These are phyloP conservation scores for Muntiacus muntjak DNA, from an alignment of 2,113 vertebrate genomes.

Conservation along the genomic window DNA sequence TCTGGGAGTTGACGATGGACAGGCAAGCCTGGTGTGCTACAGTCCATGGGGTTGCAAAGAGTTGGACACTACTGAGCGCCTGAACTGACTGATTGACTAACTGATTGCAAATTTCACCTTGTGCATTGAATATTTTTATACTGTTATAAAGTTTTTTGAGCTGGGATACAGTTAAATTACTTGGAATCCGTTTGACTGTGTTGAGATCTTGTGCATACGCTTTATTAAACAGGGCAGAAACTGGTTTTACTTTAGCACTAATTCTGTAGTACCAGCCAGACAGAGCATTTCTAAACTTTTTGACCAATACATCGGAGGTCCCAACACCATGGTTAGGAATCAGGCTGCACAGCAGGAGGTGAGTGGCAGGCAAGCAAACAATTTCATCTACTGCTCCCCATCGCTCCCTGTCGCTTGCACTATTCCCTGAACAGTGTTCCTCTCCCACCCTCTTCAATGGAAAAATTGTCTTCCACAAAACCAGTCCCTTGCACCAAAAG, in stretches of 20 bases:
- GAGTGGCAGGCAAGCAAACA: background rate
- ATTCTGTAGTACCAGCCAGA: background rate
- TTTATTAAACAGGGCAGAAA: background rate
- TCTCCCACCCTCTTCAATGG: background rate
- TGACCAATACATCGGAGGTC: background rate
- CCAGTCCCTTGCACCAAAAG: background rate
- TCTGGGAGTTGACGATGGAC: background rate
- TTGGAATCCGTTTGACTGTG: background rate
- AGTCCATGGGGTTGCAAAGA: background rate
- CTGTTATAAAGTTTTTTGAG: background rate
- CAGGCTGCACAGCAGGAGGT: background rate
- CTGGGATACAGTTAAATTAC: background rate
- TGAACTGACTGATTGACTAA: background rate
- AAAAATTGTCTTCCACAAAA: background rate
- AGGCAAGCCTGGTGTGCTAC: background rate
- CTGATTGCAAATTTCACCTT: background rate
- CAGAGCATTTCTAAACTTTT: background rate
- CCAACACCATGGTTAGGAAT: background rate
- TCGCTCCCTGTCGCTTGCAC: rapidly evolving
- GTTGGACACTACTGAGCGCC: background rate
- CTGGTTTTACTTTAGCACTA: background rate
- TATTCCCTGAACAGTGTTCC: background rate
- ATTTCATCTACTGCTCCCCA: background rate
- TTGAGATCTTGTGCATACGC: background rate
- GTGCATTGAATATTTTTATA: background rate